phyloP scores from a whole-genome alignment of 2,113 vertebrate genomes.

The Oceanodroma tethys region DNA sequence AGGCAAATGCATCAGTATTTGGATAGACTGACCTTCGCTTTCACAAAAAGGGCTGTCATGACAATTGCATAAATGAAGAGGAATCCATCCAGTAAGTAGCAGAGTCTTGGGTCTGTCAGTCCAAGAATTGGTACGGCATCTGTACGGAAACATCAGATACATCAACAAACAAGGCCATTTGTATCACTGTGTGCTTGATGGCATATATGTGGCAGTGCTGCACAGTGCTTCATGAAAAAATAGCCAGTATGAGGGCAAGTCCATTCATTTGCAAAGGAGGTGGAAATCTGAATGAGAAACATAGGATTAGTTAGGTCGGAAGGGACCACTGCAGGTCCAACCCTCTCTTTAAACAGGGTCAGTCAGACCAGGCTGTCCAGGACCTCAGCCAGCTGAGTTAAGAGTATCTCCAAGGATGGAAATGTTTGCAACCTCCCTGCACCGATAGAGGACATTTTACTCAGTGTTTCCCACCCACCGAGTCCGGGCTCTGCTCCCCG shows the following conservation, averaged over 20 bases:
- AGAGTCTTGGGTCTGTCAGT: constrained; percentile 81
- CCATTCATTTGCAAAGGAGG: background rate
- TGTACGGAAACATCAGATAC: background rate
- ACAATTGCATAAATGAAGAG: constrained; percentile 84
- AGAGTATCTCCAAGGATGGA: background rate
- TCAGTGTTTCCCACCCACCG: background rate
- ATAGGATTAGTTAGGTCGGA: background rate
- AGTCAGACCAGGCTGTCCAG: background rate
- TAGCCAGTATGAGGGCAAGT: background rate
- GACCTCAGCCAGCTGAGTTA: background rate
- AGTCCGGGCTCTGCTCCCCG: background rate
- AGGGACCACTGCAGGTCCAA: background rate
- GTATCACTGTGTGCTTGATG: background rate
- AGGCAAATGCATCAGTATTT: background rate
- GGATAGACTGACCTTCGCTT: constrained; percentile 77
- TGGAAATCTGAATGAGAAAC: background rate
- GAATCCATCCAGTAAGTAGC: constrained; percentile 87
- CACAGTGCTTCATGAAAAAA: background rate
- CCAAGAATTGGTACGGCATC: constrained; percentile 50
- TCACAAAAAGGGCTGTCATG: constrained; percentile 85
- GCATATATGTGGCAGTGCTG: background rate
- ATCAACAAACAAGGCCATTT: background rate
- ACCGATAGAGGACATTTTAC: accelerated
- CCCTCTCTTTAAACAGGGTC: background rate
- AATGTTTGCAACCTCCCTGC: background rate